Conservation (phyloP, 2,888 invertebrate genomes). For the Argyresthia albistria region DNA sequence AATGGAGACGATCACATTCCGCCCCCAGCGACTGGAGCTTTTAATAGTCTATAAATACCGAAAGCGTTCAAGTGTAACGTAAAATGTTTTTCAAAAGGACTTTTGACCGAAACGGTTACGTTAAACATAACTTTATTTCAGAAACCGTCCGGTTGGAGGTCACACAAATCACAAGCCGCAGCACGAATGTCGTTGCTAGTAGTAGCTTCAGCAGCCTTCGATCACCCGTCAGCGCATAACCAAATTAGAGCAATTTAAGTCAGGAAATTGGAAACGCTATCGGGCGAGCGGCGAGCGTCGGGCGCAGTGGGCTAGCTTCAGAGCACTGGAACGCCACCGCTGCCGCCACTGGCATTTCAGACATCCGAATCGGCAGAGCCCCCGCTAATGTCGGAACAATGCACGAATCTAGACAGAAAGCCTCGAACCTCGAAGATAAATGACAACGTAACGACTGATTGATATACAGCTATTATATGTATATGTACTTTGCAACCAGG, state of each 20-base stretch:
- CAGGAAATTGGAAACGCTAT: conserved; percentile 71
- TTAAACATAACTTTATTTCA: background rate
- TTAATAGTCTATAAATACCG: no score
- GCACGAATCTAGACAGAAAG: conserved; percentile 66
- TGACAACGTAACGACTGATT: conserved; percentile 68
- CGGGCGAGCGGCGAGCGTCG: conserved; percentile 25
- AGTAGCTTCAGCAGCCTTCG: conserved; percentile 44
- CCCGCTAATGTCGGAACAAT: conserved; percentile 65
- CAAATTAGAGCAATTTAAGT: conserved; percentile 71
- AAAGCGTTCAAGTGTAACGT: no score
- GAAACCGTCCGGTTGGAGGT: conserved; percentile 8
- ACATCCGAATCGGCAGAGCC: conserved; percentile 55
- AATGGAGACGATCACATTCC: background rate
- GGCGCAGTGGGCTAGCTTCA: background rate
- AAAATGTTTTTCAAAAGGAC: no score
- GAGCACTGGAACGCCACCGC: conserved; percentile 32
- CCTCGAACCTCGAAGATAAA: conserved; percentile 65
- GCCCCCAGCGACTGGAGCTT: no score
- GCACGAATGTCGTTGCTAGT: conserved; percentile 31
- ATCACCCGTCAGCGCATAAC: conserved; percentile 64
- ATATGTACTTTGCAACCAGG: conserved; percentile 40
- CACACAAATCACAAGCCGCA: conserved; percentile 35
- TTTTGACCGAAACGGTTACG: background rate
- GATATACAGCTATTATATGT: conserved; percentile 64
- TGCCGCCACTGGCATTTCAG: conserved; percentile 57